A percentile compares a stretch with the other conserved stretches of the same genome.
Evolutionary conservation across 2,888 invertebrate genomes (phyloP).

Genomic region (Hedya salicella): DNA sequence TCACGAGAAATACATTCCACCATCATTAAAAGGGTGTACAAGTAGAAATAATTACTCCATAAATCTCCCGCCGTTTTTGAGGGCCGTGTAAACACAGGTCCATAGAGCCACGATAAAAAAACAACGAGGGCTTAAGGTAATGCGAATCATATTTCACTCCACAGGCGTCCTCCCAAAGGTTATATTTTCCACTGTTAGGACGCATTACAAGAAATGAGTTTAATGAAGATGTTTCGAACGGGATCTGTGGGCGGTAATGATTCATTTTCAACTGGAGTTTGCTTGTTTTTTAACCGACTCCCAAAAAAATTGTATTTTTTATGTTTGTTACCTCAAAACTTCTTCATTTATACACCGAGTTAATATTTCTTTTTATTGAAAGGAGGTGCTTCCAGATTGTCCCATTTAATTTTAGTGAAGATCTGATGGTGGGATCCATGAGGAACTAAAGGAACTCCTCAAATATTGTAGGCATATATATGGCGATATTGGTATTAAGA

Average conservation of each 20-base stretch:
- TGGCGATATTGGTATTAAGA: too few relatives aligned
- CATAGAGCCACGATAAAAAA: constrained; percentile 69
- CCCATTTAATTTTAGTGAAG: too few relatives aligned
- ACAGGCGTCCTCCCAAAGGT: constrained; percentile 58
- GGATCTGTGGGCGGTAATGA: constrained; percentile 45
- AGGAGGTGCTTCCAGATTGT: too few relatives aligned
- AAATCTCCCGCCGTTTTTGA: constrained; percentile 54
- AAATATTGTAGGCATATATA: too few relatives aligned
- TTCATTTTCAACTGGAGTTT: neutral
- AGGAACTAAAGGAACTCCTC: too few relatives aligned
- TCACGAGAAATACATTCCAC: neutral
- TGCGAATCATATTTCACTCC: constrained; percentile 78
- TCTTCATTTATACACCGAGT: too few relatives aligned
- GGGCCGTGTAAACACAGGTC: constrained; percentile 64
- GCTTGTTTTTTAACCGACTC: neutral
- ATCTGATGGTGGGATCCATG: too few relatives aligned
- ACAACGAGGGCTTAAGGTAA: constrained; percentile 75
- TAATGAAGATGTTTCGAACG: constrained; percentile 61
- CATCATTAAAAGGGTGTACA: neutral
- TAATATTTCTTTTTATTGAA: too few relatives aligned
- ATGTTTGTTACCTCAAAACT: too few relatives aligned
- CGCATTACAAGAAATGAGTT: constrained; percentile 65
- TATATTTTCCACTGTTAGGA: constrained; percentile 60
- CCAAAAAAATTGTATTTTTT: too few relatives aligned
- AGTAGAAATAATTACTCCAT: constrained; percentile 32